Conservation (phyloP, 2,888 invertebrate species). For the Petrophora chlorosata region DNA sequence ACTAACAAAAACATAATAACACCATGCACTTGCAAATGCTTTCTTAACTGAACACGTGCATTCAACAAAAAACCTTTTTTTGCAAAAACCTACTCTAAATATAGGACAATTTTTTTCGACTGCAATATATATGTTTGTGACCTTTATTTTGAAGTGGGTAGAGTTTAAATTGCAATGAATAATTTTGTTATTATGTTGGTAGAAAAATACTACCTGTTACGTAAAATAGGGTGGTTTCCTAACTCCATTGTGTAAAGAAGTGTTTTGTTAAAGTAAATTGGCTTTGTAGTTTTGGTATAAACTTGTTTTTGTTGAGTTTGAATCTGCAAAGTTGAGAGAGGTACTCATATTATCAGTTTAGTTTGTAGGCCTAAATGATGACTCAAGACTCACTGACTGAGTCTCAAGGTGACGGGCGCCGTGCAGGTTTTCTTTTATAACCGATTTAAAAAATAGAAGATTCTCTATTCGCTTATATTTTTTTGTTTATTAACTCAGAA, state of each 20-base stretch:
- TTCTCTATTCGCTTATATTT: no score
- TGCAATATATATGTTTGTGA: background rate
- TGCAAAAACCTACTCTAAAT: slow-evolving; percentile 42
- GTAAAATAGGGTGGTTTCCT: slow-evolving; percentile 47
- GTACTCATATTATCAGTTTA: no score
- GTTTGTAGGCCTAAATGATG: no score
- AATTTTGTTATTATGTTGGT: slow-evolving; percentile 1
- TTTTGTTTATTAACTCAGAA: no score
- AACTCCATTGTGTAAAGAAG: slow-evolving; percentile 38
- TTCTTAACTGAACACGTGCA: slow-evolving; percentile 23
- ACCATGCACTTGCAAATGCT: slow-evolving; percentile 20
- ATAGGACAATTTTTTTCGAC: slow-evolving; percentile 39
- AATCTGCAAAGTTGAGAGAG: background rate
- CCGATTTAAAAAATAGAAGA: no score
- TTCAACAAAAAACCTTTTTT: slow-evolving; percentile 29
- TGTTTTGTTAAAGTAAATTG: slow-evolving; percentile 46
- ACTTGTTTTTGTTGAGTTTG: background rate
- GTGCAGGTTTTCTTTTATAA: no score
- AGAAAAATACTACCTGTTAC: slow-evolving; percentile 56
- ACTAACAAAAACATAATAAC: slow-evolving; percentile 13
- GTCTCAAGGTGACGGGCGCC: no score
- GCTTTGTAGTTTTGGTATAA: slow-evolving; percentile 32
- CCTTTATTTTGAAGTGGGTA: background rate
- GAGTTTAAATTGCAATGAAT: slow-evolving; percentile 19
- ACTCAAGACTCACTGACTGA: no score